phyloP scores from a whole-genome alignment of 2,797 vertebrate species.

The Sebastes jordani region DNA sequence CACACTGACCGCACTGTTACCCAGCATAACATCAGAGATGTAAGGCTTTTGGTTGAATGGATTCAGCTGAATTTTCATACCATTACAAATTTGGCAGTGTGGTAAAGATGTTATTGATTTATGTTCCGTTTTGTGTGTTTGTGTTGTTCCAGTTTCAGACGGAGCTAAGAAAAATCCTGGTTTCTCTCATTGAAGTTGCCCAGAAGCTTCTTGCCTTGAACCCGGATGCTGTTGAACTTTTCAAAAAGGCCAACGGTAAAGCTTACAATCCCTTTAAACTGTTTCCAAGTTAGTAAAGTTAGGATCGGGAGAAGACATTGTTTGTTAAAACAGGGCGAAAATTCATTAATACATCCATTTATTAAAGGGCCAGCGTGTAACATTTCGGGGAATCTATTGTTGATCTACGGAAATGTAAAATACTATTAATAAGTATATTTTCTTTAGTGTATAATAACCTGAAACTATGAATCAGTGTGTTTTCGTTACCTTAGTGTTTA shows the following conservation, averaged over 20 bases:
- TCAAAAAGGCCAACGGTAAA: constrained; percentile 96
- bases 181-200: constrained; percentile 98
- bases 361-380: background rate
- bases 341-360: background rate
- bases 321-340: background rate
- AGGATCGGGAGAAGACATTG: background rate
- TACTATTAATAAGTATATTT: no score
- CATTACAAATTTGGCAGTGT: background rate
- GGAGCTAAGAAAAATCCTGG: constrained; percentile 95
- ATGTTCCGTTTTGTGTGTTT: background rate
- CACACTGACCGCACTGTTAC: constrained; percentile 88
- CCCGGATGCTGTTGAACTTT: constrained; percentile 96
- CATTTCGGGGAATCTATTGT: background rate
- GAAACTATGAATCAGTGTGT: no score
- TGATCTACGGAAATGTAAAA: no score
- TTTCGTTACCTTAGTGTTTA: no score
- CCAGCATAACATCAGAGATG: constrained; percentile 95
- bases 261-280: background rate
- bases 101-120: background rate
- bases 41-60: constrained; percentile 71
- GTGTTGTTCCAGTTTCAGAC: constrained; percentile 91
- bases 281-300: background rate
- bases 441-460: no score
- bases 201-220: constrained; percentile 97
- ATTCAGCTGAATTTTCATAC: background rate